phyloP scores from a whole-genome alignment of 2,113 vertebrate genomes.

The Tragelaphus buxtoni region DNA sequence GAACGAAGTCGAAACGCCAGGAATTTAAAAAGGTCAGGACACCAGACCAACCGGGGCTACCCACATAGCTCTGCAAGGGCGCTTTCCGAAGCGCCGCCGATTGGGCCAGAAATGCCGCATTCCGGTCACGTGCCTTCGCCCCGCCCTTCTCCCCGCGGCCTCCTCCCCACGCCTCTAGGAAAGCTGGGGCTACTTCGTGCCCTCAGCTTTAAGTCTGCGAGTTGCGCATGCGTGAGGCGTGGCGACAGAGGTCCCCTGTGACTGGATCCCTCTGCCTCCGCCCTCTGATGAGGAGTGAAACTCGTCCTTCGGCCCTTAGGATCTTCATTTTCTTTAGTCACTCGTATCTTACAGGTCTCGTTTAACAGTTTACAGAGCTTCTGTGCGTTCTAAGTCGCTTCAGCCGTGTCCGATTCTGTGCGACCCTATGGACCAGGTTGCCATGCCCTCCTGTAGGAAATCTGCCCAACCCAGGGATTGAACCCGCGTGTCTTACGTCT shows the following conservation, averaged over 20 bases:
- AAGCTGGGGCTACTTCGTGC: accelerated
- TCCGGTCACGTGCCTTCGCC: background rate
- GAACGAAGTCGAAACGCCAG: accelerated
- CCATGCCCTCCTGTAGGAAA: background rate
- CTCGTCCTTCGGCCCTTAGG: accelerated
- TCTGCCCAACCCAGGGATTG: background rate
- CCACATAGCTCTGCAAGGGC: background rate
- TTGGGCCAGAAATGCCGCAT: conserved; percentile 66
- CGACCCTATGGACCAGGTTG: background rate
- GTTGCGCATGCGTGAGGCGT: background rate
- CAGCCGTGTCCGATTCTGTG: background rate
- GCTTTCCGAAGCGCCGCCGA: background rate
- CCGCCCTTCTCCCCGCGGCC: accelerated
- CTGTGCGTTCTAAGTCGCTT: background rate
- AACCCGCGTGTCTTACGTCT: background rate
- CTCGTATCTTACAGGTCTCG: background rate
- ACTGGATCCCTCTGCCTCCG: accelerated
- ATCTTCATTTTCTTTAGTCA: background rate
- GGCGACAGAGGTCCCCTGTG: accelerated
- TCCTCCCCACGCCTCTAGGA: accelerated
- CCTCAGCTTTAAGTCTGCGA: accelerated
- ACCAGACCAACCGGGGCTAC: accelerated
- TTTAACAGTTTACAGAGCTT: background rate
- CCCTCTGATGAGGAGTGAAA: accelerated
- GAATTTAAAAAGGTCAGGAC: accelerated